Evolutionary conservation across 2,113 vertebrate species (phyloP).

Genomic region (Collichthys lucidus): DNA sequence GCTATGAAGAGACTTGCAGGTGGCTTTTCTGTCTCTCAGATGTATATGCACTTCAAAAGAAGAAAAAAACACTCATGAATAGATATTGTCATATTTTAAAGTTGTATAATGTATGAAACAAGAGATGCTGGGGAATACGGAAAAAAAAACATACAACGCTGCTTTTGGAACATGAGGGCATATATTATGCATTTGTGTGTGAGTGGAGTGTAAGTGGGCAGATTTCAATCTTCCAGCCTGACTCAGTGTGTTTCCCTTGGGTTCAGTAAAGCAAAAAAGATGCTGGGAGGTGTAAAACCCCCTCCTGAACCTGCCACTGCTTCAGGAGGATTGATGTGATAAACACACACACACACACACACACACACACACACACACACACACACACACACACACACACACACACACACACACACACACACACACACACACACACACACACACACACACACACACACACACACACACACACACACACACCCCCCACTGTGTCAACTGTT

Average conservation of each 20-base stretch:
- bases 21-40: slow-evolving; percentile 55
- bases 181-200: slow-evolving; percentile 3
- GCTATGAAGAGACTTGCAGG: slow-evolving; percentile 34
- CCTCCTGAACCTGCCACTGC: slow-evolving; percentile 53
- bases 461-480: not conserved
- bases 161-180: not conserved
- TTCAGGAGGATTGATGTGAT: slow-evolving; percentile 66
- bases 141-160: slow-evolving; percentile 31
- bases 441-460: slow-evolving; percentile 1
- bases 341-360: slow-evolving; percentile 21
- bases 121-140: slow-evolving; percentile 21
- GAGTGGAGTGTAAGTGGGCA: slow-evolving; percentile 24
- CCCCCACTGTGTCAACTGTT: slow-evolving; percentile 28
- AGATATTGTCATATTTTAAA: slow-evolving; percentile 31
- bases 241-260: slow-evolving; percentile 48
- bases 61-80: slow-evolving; percentile 30
- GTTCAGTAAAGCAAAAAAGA: slow-evolving; percentile 71
- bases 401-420: slow-evolving; percentile 12
- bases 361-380: slow-evolving; percentile 26
- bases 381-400: slow-evolving; percentile 18
- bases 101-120: slow-evolving; percentile 24
- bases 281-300: slow-evolving; percentile 60
- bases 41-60: slow-evolving; percentile 43
- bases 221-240: slow-evolving; percentile 66
- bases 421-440: slow-evolving; percentile 23